phyloP scores from a whole-genome alignment of 2,113 vertebrate species.

The Monarcha castaneiventris region DNA sequence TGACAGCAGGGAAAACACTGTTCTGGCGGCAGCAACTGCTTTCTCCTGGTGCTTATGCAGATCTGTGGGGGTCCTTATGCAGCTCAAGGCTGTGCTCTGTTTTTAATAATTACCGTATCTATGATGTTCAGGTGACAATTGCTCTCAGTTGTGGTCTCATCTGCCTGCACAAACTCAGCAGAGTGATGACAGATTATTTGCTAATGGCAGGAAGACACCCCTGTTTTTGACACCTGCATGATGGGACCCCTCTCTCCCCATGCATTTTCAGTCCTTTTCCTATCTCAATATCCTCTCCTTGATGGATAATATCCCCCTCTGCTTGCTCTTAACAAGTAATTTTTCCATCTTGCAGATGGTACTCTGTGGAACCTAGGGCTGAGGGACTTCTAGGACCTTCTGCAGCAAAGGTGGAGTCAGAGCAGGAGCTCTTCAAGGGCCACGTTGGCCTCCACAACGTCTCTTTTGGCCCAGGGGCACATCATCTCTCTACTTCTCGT shows the following conservation, averaged over 20 bases:
- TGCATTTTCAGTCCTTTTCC: neutral
- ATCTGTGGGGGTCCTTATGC: neutral
- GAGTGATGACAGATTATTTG: neutral
- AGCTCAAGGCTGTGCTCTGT: neutral
- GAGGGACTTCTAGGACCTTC: neutral
- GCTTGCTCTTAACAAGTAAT: neutral
- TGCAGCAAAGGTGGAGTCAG: neutral
- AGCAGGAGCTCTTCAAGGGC: neutral
- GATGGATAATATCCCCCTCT: neutral
- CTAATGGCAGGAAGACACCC: neutral
- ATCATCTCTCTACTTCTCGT: neutral
- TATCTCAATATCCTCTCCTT: neutral
- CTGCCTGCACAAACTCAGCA: neutral
- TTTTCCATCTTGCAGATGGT: neutral
- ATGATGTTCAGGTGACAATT: neutral
- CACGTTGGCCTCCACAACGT: neutral
- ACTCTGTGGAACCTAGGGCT: neutral
- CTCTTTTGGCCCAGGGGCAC: neutral
- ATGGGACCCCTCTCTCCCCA: neutral
- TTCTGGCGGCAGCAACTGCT: conserved; percentile 25
- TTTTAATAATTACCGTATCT: neutral
- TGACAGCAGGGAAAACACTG: conserved; percentile 50
- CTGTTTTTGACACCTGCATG: neutral
- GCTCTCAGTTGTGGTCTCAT: neutral
- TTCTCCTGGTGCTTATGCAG: neutral